phyloP scores from a whole-genome alignment of 2,888 invertebrate species.

The Camptogramma bilineatum region DNA sequence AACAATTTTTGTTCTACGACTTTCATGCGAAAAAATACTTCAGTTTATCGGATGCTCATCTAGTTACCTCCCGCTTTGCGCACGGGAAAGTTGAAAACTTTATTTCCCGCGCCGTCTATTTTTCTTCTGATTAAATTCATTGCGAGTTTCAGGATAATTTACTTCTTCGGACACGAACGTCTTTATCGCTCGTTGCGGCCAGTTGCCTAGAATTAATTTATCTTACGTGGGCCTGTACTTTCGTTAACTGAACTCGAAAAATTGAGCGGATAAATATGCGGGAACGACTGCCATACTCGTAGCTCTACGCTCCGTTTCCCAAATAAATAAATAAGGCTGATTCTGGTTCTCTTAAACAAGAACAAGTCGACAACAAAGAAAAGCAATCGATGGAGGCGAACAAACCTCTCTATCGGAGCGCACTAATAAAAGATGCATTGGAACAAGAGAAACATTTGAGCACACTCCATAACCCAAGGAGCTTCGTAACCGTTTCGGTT shows the following conservation, averaged over 20 bases:
- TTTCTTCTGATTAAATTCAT: conserved; percentile 50
- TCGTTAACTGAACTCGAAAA: conserved; percentile 23
- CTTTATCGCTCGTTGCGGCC: conserved; percentile 37
- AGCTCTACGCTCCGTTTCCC: conserved; percentile 26
- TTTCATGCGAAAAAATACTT: conserved; percentile 49
- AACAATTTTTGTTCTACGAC: conserved; percentile 48
- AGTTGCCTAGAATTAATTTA: conserved; percentile 41
- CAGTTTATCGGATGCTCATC: conserved; percentile 50
- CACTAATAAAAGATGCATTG: conserved; percentile 50
- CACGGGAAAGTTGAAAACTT: conserved; percentile 46
- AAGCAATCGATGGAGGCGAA: conserved; percentile 34
- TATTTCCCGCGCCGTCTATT: conserved; percentile 47
- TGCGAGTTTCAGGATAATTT: conserved; percentile 45
- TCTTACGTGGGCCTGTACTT: conserved; percentile 32
- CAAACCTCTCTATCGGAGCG: conserved; percentile 38
- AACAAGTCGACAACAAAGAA: conserved; percentile 34
- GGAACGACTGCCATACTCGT: conserved; percentile 21
- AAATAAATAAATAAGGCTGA: conserved; percentile 31
- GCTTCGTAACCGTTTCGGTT: conserved; percentile 16
- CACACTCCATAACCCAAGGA: conserved; percentile 22
- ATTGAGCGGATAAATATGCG: conserved; percentile 29
- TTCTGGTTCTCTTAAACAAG: conserved; percentile 28
- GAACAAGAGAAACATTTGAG: conserved; percentile 49
- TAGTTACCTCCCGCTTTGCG: conserved; percentile 45
- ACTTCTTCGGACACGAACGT: conserved; percentile 37